These are phyloP conservation scores for Caenorhabditis briggsae DNA, from an alignment of 1,140 invertebrate genomes.

Conservation along the genomic window DNA sequence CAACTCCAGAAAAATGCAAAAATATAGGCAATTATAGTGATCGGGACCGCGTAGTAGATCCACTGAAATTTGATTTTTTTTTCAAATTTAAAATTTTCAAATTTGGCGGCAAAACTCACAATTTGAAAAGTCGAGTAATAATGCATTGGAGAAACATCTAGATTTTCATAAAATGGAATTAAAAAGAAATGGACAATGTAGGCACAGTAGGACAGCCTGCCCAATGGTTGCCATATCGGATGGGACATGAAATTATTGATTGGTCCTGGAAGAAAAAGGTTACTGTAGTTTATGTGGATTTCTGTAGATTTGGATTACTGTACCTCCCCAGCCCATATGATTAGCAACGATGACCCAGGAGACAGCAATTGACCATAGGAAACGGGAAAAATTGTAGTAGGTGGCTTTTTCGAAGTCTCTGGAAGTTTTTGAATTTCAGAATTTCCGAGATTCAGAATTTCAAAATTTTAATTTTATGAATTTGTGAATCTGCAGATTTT, in stretches of 20 bases:
- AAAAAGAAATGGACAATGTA: conserved; percentile 63
- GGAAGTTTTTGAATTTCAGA: not conserved
- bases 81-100: not conserved
- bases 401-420: conserved; percentile 61
- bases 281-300: not conserved
- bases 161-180: conserved; percentile 43
- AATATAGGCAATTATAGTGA: conserved; percentile 53
- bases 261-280: conserved; percentile 44
- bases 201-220: conserved; percentile 62
- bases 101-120: not conserved
- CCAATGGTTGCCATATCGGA: conserved; percentile 62
- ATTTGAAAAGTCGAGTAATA: conserved; percentile 45
- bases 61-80: conserved; percentile 5
- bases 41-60: conserved; percentile 49
- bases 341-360: conserved; percentile 62
- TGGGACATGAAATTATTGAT: conserved; percentile 63
- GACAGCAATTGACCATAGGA: conserved; percentile 61
- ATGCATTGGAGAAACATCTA: conserved; percentile 16
- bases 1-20: conserved; percentile 58
- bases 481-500: not conserved
- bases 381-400: conserved; percentile 65
- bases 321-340: conserved; percentile 63
- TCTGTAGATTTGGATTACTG: not conserved
- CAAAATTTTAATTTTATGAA: not conserved
- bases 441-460: not conserved